These are phyloP conservation scores for Tipula unca DNA, from an alignment of 2,888 invertebrate genomes.

Conservation along the genomic window DNA sequence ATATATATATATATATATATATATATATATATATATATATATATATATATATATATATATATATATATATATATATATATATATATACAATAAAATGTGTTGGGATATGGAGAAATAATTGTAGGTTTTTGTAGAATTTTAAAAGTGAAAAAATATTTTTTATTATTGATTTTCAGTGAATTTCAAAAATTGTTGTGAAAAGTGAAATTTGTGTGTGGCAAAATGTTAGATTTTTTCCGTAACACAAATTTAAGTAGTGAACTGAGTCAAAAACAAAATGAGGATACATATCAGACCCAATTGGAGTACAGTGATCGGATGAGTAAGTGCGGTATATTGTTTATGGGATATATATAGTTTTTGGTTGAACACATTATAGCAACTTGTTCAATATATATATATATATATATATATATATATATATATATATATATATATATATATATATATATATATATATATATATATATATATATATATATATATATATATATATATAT, in stretches of 20 bases:
- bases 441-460: no score
- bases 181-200: not conserved
- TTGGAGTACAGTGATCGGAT: not conserved
- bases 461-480: no score
- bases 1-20: no score
- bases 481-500: no score
- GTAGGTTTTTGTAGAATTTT: not conserved
- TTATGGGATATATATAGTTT: no score
- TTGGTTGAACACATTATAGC: not conserved
- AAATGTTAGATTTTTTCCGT: slow-evolving; percentile 64
- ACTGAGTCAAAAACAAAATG: slow-evolving; percentile 47
- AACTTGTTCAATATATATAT: no score
- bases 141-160: not conserved
- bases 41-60: no score
- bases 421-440: no score
- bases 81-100: not conserved
- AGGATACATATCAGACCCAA: slow-evolving; percentile 25
- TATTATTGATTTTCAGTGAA: not conserved
- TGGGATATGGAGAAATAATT: not conserved
- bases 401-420: no score
- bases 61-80: no score
- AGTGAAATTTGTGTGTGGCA: slow-evolving; percentile 26
- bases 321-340: not conserved
- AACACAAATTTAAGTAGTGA: slow-evolving; percentile 46
- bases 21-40: no score